Conservation (phyloP, 2,113 vertebrate species). For the Bothrops jararaca region DNA sequence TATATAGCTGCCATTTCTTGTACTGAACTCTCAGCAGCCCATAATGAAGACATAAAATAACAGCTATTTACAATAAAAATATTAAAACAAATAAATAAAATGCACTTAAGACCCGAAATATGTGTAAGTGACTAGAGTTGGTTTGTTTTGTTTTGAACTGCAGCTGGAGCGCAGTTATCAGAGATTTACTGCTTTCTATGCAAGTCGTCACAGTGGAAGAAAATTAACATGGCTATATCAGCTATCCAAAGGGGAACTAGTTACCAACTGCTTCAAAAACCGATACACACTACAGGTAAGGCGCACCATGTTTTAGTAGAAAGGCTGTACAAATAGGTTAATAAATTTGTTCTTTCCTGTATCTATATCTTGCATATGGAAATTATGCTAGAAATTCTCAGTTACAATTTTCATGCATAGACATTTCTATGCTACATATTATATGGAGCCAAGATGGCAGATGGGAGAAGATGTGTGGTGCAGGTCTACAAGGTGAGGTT, state of each 20-base stretch:
- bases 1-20: too few species aligned
- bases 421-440: not conserved
- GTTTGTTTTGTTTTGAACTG: not conserved
- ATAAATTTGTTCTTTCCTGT: too few species aligned
- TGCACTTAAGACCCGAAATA: not conserved
- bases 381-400: too few species aligned
- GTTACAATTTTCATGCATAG: not conserved
- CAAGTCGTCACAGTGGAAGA: conserved; percentile 95
- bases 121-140: fast-evolving
- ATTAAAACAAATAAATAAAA: too few species aligned
- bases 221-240: conserved; percentile 98
- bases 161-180: conserved; percentile 90
- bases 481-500: too few species aligned
- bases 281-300: conserved; percentile 89
- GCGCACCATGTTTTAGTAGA: fast-evolving
- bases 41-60: too few species aligned
- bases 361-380: too few species aligned
- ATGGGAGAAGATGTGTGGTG: too few species aligned
- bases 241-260: conserved; percentile 95
- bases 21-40: too few species aligned
- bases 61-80: too few species aligned
- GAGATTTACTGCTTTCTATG: conserved; percentile 97
- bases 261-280: conserved; percentile 99
- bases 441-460: too few species aligned
- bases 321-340: not conserved